These are phyloP conservation scores for Coenonympha glycerion DNA, from an alignment of 2,888 invertebrate species.

Conservation along the genomic window DNA sequence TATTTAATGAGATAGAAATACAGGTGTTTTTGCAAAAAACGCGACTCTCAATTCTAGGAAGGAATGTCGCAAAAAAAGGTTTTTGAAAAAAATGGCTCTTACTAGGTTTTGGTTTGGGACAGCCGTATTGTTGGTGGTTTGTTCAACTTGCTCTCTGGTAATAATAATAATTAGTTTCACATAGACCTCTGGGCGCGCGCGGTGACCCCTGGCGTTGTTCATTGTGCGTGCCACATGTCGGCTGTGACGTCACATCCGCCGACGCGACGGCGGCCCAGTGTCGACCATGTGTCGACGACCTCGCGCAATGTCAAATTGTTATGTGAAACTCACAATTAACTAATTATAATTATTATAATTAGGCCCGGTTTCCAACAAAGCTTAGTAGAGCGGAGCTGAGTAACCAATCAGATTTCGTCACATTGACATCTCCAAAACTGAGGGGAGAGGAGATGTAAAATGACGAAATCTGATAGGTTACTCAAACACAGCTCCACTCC, in stretches of 20 bases:
- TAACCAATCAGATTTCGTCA: too few species aligned
- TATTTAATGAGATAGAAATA: too few species aligned
- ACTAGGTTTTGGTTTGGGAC: too few species aligned
- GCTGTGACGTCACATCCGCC: constrained; percentile 7
- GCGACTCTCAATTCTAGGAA: too few species aligned
- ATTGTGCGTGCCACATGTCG: constrained; percentile 2
- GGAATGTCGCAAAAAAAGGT: too few species aligned
- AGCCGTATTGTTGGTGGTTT: background rate
- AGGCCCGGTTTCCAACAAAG: constrained; percentile 7
- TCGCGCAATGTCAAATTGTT: constrained; percentile 1
- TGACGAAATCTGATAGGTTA: too few species aligned
- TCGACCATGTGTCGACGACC: background rate
- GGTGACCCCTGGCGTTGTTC: background rate
- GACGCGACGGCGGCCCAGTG: background rate
- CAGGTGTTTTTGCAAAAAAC: too few species aligned
- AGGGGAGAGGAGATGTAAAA: too few species aligned
- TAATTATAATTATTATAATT: constrained; percentile 1
- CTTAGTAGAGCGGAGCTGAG: too few species aligned
- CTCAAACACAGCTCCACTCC: too few species aligned
- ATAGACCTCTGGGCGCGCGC: background rate
- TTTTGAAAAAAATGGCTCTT: too few species aligned
- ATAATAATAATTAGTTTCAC: background rate
- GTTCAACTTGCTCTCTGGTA: background rate
- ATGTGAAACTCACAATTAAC: constrained; percentile 9
- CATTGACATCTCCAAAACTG: too few species aligned